Percentiles rank a stretch among this genome's conserved stretches.
These are phyloP conservation scores for Wasmannia auropunctata DNA, from an alignment of 1,140 invertebrate genomes.

Conservation along the genomic window DNA sequence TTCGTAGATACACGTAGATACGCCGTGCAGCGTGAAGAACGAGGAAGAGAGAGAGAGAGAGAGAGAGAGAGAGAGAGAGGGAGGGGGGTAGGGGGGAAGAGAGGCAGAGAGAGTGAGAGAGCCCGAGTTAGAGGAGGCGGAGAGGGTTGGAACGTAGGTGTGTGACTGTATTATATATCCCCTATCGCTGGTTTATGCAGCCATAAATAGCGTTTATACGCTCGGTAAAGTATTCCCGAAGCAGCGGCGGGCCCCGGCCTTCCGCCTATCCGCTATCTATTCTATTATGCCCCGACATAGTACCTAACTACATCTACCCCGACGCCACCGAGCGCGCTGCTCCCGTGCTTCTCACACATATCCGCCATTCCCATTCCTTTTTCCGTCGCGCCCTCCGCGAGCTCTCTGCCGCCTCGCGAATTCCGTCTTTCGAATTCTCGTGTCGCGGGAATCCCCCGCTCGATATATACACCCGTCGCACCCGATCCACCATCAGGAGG, in stretches of 20 bases:
- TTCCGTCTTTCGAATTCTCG: constrained; percentile 65
- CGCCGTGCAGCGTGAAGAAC: constrained; percentile 60
- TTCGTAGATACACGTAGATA: constrained; percentile 75
- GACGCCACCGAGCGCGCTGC: constrained; percentile 47
- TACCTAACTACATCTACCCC: constrained; percentile 71
- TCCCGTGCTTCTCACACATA: constrained; percentile 59
- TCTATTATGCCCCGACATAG: constrained; percentile 80
- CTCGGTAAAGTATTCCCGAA: constrained; percentile 82
- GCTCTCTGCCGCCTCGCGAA: constrained; percentile 53
- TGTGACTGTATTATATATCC: constrained; percentile 82
- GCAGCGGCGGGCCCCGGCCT: constrained; percentile 76
- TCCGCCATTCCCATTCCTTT: constrained; percentile 64
- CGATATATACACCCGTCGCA: constrained; percentile 61
- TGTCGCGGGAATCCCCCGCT: constrained; percentile 64
- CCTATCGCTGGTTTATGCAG: constrained; percentile 83
- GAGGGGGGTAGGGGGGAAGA: constrained; percentile 14
- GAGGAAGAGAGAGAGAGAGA: constrained; percentile 14
- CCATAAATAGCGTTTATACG: constrained; percentile 84
- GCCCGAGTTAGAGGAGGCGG: constrained; percentile 14
- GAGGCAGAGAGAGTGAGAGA: constrained; percentile 19
- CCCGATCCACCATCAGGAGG: constrained; percentile 4
- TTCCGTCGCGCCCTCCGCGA: constrained; percentile 22
- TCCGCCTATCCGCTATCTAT: constrained; percentile 80
- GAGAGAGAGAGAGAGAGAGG: neutral
- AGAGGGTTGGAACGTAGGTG: constrained; percentile 66